Conservation (phyloP, 2,888 invertebrate species). For the Psylliodes chrysocephalus region DNA sequence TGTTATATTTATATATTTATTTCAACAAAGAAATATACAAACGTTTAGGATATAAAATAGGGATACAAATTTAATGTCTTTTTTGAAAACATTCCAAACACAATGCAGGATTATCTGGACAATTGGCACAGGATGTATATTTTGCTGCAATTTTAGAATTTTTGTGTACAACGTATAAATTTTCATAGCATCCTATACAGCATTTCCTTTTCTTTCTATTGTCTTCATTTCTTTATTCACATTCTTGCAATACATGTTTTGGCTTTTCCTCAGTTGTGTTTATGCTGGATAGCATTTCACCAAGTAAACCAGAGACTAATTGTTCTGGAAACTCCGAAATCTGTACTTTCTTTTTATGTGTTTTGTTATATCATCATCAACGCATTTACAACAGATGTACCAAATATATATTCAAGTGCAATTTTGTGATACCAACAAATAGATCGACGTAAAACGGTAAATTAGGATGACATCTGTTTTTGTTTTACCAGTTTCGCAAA, state of each 20-base stretch:
- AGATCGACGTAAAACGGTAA: conserved; percentile 13
- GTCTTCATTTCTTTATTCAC: background rate
- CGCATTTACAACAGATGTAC: conserved; percentile 25
- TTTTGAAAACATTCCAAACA: background rate
- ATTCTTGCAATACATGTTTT: background rate
- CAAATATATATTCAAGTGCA: conserved; percentile 36
- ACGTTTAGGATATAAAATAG: too few relatives aligned
- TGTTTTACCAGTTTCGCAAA: background rate
- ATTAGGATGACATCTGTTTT: conserved; percentile 39
- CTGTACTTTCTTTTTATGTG: conserved; percentile 14
- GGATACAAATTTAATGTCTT: background rate
- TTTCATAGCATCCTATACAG: background rate
- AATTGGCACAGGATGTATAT: background rate
- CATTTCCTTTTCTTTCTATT: background rate
- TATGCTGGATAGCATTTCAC: background rate
- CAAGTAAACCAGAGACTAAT: background rate
- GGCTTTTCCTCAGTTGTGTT: background rate
- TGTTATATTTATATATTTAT: background rate
- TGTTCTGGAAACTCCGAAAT: background rate
- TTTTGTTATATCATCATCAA: conserved; percentile 19
- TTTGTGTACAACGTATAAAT: background rate
- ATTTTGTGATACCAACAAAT: conserved; percentile 37
- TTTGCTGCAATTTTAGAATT: background rate
- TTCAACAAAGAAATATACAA: too few relatives aligned
- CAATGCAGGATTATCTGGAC: background rate